These are phyloP conservation scores for Papilio elwesi DNA, from an alignment of 2,888 invertebrate genomes.

Conservation along the genomic window DNA sequence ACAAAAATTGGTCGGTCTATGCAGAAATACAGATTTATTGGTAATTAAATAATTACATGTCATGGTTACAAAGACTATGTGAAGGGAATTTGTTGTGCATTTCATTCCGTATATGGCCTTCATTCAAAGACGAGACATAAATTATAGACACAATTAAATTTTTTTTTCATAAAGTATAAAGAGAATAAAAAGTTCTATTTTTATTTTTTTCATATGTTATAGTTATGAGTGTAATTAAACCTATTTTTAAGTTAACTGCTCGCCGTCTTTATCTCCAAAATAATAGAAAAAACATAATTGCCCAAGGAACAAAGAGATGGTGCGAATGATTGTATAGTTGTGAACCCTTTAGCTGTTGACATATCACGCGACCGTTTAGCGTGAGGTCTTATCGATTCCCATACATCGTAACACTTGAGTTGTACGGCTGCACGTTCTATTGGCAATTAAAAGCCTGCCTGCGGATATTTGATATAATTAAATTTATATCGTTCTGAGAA, in stretches of 20 bases:
- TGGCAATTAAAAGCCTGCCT: conserved; percentile 38
- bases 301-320: conserved; percentile 34
- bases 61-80: no score
- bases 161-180: no score
- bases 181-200: no score
- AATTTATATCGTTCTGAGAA: conserved; percentile 28
- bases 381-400: conserved; percentile 52
- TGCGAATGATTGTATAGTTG: conserved; percentile 31
- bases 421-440: conserved; percentile 33
- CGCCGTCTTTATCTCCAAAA: neutral
- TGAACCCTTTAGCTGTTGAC: conserved; percentile 53
- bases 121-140: no score
- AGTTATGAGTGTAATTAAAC: no score
- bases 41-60: no score
- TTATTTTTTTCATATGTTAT: no score
- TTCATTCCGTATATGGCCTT: no score
- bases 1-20: no score
- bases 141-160: no score
- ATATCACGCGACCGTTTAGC: conserved; percentile 72
- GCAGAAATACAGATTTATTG: no score
- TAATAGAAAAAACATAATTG: conserved; percentile 18
- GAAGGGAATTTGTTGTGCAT: no score
- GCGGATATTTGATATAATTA: conserved; percentile 32
- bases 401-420: conserved; percentile 48
- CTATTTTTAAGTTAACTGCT: conserved; percentile 4